Conservation (phyloP, 1,140 invertebrate genomes). For the Acromyrmex echinatior region DNA sequence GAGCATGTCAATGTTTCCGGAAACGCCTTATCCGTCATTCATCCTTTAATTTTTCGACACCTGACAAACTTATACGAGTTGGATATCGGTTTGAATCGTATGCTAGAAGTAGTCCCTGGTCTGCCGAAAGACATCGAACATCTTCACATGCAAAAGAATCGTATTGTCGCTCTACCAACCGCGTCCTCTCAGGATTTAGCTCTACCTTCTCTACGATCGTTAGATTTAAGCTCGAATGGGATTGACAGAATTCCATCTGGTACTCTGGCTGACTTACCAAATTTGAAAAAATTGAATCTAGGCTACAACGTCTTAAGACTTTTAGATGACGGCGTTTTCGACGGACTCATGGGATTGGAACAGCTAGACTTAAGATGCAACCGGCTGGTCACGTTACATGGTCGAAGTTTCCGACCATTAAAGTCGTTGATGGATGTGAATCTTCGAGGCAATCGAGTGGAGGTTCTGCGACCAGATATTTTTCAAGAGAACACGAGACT, state of each 20-base stretch:
- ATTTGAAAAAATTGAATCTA: constrained; percentile 91
- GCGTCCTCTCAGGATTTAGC: constrained; percentile 89
- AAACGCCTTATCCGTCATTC: constrained; percentile 90
- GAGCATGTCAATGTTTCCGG: constrained; percentile 93
- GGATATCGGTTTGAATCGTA: constrained; percentile 92
- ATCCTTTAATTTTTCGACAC: constrained; percentile 91
- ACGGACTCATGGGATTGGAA: constrained; percentile 91
- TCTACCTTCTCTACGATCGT: constrained; percentile 90
- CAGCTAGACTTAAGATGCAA: constrained; percentile 93
- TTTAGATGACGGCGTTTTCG: constrained; percentile 90
- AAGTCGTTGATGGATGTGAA: constrained; percentile 90
- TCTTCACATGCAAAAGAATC: constrained; percentile 91
- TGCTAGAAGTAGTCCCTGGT: constrained; percentile 91
- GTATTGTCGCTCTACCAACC: constrained; percentile 89
- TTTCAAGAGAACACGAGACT: constrained; percentile 90
- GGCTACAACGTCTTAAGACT: constrained; percentile 92
- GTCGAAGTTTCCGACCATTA: constrained; percentile 90
- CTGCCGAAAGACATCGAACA: constrained; percentile 92
- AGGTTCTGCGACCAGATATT: constrained; percentile 89
- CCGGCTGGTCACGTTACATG: constrained; percentile 89
- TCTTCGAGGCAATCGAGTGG: constrained; percentile 92
- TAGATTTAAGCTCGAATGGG: constrained; percentile 93
- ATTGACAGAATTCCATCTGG: constrained; percentile 90
- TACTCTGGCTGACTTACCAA: constrained; percentile 90
- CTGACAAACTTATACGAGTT: constrained; percentile 92